Evolutionary conservation across 2,113 vertebrate genomes (phyloP), one percentile per base, ranked within the genome.

Genomic region (Corythoichthys intestinalis): DNA sequence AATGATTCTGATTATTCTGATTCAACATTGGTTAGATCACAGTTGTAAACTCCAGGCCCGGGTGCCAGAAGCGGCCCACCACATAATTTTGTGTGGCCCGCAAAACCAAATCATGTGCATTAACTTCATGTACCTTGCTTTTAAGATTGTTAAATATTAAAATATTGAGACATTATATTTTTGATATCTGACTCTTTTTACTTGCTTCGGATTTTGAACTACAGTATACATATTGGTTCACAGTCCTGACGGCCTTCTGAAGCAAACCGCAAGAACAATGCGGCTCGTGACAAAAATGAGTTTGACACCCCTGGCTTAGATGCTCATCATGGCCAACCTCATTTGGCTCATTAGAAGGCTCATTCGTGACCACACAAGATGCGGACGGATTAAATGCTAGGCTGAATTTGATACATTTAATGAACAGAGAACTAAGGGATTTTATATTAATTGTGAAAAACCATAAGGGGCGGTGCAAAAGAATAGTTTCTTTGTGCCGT

Each of bases 401-500:
- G 13, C 15, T 53, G 65, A 75, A 57, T 2, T 37, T 58, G 56
- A 72, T 39, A 47, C 71, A 73, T 62, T 71, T 63, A 61, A 72
- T 72, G 59, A 74, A 72, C 61, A 48, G 20, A 75, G 66, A 71
- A 74, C 73, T 17, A 2, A 20, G 58, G 58, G 70, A 78, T 77
- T 28, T 77, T 63, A 65, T 72, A 77, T 76, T 56, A 68, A 87
- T 81, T 70, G 65, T 69, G 41, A 61, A 69, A 60, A 79, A 35
- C 46, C 7, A 57, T 67, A 76, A 74, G 35, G 77, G 78, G 72
- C 77, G 60, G 57, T 11, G 35, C 41, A 17, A 74, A 82, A 82
- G 72, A 86, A 86, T 60, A 56, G 61, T 20, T 34, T 79, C 77
- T 77, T 87, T 85, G 86, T 87, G 76, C 57, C 49, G 44, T 65